Conservation (phyloP, 2,888 invertebrate species). For the Aricia artaxerxes region DNA sequence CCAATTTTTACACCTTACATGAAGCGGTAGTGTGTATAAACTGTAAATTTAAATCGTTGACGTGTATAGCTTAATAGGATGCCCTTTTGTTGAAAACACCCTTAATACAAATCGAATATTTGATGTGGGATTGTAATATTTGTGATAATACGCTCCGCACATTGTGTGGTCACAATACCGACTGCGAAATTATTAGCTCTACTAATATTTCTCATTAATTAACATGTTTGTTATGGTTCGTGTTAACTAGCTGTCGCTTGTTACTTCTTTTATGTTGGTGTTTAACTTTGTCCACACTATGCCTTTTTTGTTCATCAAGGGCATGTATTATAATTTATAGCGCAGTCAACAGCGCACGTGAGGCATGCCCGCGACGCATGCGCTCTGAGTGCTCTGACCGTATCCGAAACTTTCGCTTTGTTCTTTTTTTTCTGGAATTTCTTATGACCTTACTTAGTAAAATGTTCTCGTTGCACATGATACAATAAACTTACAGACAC, state of each 20-base stretch:
- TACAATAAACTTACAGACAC: too few species aligned
- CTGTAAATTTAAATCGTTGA: not conserved
- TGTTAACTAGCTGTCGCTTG: not conserved
- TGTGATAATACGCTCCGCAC: not conserved
- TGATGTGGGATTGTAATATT: slow-evolving; percentile 1
- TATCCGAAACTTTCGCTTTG: too few species aligned
- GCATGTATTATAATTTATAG: too few species aligned
- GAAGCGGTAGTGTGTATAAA: too few species aligned
- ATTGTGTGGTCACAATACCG: slow-evolving; percentile 1
- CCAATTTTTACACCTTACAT: too few species aligned
- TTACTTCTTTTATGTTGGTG: not conserved
- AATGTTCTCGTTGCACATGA: too few species aligned
- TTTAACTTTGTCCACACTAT: not conserved
- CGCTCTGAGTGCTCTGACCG: too few species aligned
- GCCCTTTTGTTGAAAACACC: not conserved
- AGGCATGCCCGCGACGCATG: too few species aligned
- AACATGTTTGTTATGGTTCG: slow-evolving; percentile 7
- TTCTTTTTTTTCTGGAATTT: too few species aligned
- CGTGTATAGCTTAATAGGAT: not conserved
- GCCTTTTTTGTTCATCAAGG: too few species aligned
- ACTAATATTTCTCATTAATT: slow-evolving; percentile 13
- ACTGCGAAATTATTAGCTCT: slow-evolving; percentile 9
- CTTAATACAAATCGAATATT: not conserved
- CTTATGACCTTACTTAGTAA: too few species aligned
- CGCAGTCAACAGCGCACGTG: too few species aligned